Conservation (phyloP, 2,888 invertebrate species). For the Rotaria socialis region DNA sequence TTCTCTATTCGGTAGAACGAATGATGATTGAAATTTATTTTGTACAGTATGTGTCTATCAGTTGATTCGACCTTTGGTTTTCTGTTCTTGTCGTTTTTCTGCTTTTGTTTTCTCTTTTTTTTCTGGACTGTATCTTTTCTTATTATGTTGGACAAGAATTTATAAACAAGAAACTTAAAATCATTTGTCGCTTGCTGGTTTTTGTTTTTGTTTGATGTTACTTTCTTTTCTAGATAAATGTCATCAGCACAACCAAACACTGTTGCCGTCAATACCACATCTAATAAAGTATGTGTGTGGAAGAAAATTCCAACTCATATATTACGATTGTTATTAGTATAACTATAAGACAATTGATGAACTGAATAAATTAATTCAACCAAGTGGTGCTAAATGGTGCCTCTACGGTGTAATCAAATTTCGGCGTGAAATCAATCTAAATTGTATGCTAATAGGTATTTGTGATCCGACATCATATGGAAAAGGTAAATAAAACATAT, state of each 20-base stretch:
- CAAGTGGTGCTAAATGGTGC: background rate
- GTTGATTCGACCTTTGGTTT: background rate
- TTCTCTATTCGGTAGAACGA: background rate
- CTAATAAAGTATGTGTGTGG: background rate
- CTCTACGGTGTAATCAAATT: constrained; percentile 8
- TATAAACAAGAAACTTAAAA: background rate
- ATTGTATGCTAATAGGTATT: background rate
- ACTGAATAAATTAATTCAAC: background rate
- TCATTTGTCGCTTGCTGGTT: background rate
- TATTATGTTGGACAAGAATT: background rate
- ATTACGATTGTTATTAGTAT: background rate
- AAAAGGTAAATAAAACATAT: background rate
- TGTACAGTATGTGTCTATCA: background rate
- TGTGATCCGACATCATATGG: constrained; percentile 27
- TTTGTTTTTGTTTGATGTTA: background rate
- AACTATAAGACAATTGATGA: constrained; percentile 13
- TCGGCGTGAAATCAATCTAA: background rate
- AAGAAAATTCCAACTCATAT: background rate
- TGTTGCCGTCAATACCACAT: background rate
- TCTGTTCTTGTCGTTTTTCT: background rate
- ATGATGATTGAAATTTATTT: background rate
- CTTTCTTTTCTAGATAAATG: background rate
- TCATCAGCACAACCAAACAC: background rate
- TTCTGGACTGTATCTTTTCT: background rate
- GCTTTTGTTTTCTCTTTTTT: background rate